Conservation (phyloP, 2,888 invertebrate genomes). For the Nymphalis c-album region DNA sequence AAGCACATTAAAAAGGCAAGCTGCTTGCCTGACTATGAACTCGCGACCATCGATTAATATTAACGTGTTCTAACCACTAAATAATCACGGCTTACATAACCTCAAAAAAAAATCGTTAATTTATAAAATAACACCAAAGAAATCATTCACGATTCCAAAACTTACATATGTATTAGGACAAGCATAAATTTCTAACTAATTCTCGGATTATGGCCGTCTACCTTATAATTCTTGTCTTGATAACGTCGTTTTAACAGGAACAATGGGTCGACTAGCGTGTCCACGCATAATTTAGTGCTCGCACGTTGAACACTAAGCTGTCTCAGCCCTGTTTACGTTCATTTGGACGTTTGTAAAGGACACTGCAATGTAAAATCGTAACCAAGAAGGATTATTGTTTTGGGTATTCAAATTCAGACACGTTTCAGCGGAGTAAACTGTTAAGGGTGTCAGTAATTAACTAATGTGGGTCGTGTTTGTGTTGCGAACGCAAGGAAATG, state of each 20-base stretch:
- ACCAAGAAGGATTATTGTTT: constrained; percentile 6
- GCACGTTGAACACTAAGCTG: constrained; percentile 26
- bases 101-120: too few species aligned
- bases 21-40: too few species aligned
- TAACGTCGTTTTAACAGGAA: constrained; percentile 17
- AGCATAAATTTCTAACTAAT: constrained; percentile 19
- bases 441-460: not conserved
- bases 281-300: constrained; percentile 35
- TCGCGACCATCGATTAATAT: too few species aligned
- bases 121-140: not conserved
- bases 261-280: constrained; percentile 26
- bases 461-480: not conserved
- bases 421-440: not conserved
- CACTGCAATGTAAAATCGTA: constrained; percentile 1
- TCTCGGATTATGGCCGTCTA: constrained; percentile 13
- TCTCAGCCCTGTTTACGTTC: constrained; percentile 26
- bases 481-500: too few species aligned
- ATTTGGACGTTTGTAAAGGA: constrained; percentile 13
- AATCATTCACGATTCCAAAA: not conserved
- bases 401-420: constrained; percentile 13
- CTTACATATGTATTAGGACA: constrained; percentile 5
- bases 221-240: constrained; percentile 24
- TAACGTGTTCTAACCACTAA: too few species aligned
- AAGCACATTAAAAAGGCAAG: too few species aligned
- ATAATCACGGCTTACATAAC: too few species aligned